phyloP scores from a whole-genome alignment of 2,797 vertebrate genomes.

The Molossus molossus region DNA sequence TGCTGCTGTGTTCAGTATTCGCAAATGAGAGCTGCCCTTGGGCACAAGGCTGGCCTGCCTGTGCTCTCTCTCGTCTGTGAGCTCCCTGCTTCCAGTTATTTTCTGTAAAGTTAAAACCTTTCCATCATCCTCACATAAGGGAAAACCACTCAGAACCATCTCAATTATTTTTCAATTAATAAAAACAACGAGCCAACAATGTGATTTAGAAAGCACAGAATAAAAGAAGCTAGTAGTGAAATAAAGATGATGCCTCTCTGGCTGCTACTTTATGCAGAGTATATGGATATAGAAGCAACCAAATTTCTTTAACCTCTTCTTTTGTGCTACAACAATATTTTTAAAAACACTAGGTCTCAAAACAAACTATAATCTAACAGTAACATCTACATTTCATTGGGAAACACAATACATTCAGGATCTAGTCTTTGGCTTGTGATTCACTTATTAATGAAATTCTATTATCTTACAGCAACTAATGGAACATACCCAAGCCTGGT shows the following conservation, averaged over 20 bases:
- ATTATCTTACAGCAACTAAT: slow-evolving; percentile 89
- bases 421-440: not conserved
- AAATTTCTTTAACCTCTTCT: not conserved
- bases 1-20: not conserved
- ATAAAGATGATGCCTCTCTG: not conserved
- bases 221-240: not conserved
- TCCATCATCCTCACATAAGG: not conserved
- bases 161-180: not conserved
- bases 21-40: not conserved
- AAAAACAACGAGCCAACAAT: not conserved
- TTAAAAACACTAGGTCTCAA: slow-evolving; percentile 42
- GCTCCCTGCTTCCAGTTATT: slow-evolving; percentile 4
- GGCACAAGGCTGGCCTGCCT: not conserved
- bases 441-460: slow-evolving; percentile 87
- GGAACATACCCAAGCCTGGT: slow-evolving; percentile 84
- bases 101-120: slow-evolving; percentile 21
- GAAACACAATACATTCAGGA: slow-evolving; percentile 8
- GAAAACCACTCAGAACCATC: slow-evolving; percentile 12
- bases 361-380: slow-evolving; percentile 19
- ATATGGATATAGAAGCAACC: not conserved
- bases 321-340: not conserved
- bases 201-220: not conserved
- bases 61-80: not conserved
- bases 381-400: not conserved
- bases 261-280: not conserved